phyloP scores from a whole-genome alignment of 2,113 vertebrate species.

The Bubo scandiacus region DNA sequence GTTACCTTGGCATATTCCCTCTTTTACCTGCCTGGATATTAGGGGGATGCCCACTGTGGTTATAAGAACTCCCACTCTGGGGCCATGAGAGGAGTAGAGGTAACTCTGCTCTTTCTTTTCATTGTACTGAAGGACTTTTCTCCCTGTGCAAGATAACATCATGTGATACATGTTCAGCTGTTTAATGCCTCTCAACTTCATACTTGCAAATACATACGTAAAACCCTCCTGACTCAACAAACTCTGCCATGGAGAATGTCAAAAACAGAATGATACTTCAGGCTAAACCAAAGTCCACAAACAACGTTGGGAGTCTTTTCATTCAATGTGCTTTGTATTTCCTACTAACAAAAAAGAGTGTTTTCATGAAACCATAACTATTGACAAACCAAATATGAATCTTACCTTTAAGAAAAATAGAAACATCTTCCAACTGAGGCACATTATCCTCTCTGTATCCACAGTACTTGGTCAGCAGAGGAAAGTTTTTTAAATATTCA shows the following conservation, averaged over 20 bases:
- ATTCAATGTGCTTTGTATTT: background rate
- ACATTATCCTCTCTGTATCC: slow-evolving; percentile 95
- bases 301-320: background rate
- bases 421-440: slow-evolving; percentile 94
- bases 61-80: background rate
- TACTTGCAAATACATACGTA: background rate
- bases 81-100: background rate
- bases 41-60: accelerated
- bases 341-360: background rate
- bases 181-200: background rate
- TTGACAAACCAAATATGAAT: background rate
- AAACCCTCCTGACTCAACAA: background rate
- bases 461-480: slow-evolving; percentile 89
- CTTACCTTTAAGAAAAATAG: slow-evolving; percentile 91
- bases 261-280: background rate
- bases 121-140: background rate
- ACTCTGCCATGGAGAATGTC: background rate
- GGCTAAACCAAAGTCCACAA: background rate
- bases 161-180: background rate
- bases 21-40: background rate
- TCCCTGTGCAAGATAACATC: background rate
- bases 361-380: background rate
- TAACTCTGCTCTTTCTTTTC: background rate
- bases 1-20: background rate
- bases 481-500: slow-evolving; percentile 95